phyloP scores from a whole-genome alignment of 2,113 vertebrate species.

The Grus americana region DNA sequence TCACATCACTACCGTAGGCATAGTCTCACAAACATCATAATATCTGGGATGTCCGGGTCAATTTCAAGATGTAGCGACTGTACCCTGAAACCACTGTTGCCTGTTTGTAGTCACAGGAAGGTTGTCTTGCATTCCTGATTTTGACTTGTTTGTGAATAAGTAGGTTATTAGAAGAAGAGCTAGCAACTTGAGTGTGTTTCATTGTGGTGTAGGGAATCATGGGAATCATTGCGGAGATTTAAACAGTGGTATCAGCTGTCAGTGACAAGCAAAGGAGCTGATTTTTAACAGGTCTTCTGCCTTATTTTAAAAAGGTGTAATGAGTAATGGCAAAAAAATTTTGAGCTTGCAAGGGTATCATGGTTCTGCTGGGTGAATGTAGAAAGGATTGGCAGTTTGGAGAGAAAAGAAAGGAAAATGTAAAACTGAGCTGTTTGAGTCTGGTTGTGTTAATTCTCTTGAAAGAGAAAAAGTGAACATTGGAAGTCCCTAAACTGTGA shows the following conservation, averaged over 20 bases:
- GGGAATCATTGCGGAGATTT: not conserved
- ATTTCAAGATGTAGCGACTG: not conserved
- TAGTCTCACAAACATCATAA: not conserved
- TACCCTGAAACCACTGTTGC: not conserved
- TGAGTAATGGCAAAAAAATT: not conserved
- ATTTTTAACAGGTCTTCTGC: not conserved
- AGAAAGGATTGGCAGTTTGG: not conserved
- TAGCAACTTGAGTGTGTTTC: not conserved
- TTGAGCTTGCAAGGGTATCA: accelerated
- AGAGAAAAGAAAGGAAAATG: not conserved
- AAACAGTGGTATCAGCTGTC: not conserved
- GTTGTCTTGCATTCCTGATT: not conserved
- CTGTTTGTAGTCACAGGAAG: not conserved
- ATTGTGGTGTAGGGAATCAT: not conserved
- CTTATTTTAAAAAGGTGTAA: not conserved
- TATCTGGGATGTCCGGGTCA: not conserved
- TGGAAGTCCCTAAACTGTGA: not conserved
- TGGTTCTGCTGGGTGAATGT: not conserved
- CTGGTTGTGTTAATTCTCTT: not conserved
- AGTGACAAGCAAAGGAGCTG: not conserved
- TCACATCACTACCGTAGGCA: not conserved
- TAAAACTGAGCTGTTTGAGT: not conserved
- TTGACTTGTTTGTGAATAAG: not conserved
- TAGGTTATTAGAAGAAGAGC: not conserved
- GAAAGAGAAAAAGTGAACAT: not conserved